Base-by-base conservation (phyloP, 2,888 invertebrate species). In the Oxystoma pomonae region DNA sequence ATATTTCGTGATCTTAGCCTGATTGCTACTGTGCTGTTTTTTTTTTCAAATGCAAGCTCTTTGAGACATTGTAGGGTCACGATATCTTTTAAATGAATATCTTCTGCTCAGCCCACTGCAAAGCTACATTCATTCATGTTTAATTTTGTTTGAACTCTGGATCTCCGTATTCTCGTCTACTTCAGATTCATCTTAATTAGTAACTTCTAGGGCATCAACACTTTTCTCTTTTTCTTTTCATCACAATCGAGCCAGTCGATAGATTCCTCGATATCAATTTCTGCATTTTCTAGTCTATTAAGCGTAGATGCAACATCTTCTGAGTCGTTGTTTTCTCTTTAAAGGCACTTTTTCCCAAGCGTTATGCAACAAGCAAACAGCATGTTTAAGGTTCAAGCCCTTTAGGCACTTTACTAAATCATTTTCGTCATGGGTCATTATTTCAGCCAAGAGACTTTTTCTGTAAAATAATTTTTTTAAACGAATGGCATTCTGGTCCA, bases 401-500 rank as follows among this genome's bases (percentile, higher is more conserved):
- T n/a, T n/a, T n/a, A n/a, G n/a, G n/a, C n/a, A n/a, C n/a, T n/a
- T n/a, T n/a, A n/a, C n/a, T n/a, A n/a, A n/a, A n/a, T n/a, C n/a
- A n/a, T n/a, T n/a, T n/a, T n/a, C n/a, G n/a, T n/a, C n/a, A n/a
- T 20, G 16, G 9, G 55, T 52, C 57, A 61, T 21, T 56, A 63
- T 59, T 56, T 63, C 52, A 56, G 63, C n/a, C n/a, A 64, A 19
- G 22, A 64, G 61, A 55, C 55, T 62, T 62, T 62, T 62, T 21
- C 59, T 9, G 50, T 62, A 61, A 7, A 60, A 5, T 16, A 61
- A 17, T 52, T 61, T 63, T 56, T 22, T 35, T 1, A 63, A 5
- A n/a, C 62, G 62, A 61, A 62, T 62, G n/a, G 1, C 2, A 63
- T 62, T 62, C 49, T 62, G 59, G 55, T 62, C 59, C 63, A 62